These are phyloP conservation scores for Neocrepidodera transversa DNA, from an alignment of 2,888 invertebrate genomes.

Conservation along the genomic window DNA sequence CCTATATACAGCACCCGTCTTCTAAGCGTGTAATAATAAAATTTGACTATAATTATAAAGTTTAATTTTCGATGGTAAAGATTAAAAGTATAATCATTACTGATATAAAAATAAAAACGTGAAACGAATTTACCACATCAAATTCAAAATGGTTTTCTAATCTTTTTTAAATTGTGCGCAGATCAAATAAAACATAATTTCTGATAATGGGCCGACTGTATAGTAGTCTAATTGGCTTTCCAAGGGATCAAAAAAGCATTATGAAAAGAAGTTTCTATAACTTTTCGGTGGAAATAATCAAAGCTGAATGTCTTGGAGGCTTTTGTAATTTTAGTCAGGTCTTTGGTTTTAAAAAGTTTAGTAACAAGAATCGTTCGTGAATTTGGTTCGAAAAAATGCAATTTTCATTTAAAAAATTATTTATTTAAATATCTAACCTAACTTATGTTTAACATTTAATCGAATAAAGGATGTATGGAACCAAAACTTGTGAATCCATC, in stretches of 20 bases:
- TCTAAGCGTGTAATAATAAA: too few species aligned
- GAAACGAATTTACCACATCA: too few species aligned
- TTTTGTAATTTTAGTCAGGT: constrained; percentile 15
- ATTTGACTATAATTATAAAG: too few species aligned
- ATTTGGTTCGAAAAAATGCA: background rate
- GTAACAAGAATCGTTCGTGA: background rate
- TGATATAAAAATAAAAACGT: too few species aligned
- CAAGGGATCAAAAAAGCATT: constrained; percentile 16
- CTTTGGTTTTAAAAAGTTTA: background rate
- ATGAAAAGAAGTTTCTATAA: constrained; percentile 13
- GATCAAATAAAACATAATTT: constrained; percentile 17
- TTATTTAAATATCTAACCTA: too few species aligned
- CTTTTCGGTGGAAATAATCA: constrained; percentile 17
- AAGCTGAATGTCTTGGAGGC: background rate
- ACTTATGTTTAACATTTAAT: too few species aligned
- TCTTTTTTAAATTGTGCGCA: constrained; percentile 17
- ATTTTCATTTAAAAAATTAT: background rate
- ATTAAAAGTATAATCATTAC: too few species aligned
- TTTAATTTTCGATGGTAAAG: too few species aligned
- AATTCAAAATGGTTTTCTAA: constrained; percentile 14
- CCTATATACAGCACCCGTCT: too few species aligned
- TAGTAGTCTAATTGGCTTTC: constrained; percentile 12
- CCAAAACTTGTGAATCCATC: constrained; percentile 31
- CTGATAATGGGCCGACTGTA: constrained; percentile 9
- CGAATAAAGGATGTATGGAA: constrained; percentile 5